Evolutionary conservation across 2,888 invertebrate genomes (phyloP), one percentile per base, ranked within the genome.

Genomic region (Drosophila robusta): DNA sequence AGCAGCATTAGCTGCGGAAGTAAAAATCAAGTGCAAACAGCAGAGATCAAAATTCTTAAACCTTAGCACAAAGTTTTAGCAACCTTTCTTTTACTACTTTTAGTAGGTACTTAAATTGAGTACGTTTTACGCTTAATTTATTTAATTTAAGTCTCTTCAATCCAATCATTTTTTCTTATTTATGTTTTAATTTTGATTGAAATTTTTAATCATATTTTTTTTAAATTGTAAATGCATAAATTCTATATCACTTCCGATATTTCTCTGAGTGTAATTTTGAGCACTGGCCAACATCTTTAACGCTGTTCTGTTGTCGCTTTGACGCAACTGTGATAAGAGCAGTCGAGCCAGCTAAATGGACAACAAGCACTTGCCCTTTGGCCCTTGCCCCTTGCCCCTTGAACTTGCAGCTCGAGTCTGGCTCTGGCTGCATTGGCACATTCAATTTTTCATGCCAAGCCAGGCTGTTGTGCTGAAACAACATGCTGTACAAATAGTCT

Each of bases 381-480:
- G 16, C 16, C 16, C 16, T 41, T 52, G 52, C 38, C 51, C 36
- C 16, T 38, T 4, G n/a, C 38, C 8, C 1, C 8, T 26, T 26
- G 32, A 3, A 4, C 49, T 32, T 22, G 52, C 51, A 39, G 12
- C 56, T 18, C 9, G 16, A 39, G 16, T 39, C 39, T 34, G 39
- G 16, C 47, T 29, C 44, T 29, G 42, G 29, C 38, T 61, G 63
- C 60, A 60, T 58, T 61, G 67, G 71, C 81, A 70, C 75, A 80
- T 86, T 87, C 89, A 87, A 86, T 86, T 86, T 86, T 86, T 86
- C 86, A 86, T 89, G 88, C 80, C 88, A 85, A 61, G 70, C 75
- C 87, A 68, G 87, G 74, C 85, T 87, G 85, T 84, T 85, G 79
- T 82, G 74, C 70, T 60, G 68, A 78, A 80, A 87, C 81, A 87